Conservation (phyloP, 2,113 vertebrate genomes). For the Callaeas wilsoni region DNA sequence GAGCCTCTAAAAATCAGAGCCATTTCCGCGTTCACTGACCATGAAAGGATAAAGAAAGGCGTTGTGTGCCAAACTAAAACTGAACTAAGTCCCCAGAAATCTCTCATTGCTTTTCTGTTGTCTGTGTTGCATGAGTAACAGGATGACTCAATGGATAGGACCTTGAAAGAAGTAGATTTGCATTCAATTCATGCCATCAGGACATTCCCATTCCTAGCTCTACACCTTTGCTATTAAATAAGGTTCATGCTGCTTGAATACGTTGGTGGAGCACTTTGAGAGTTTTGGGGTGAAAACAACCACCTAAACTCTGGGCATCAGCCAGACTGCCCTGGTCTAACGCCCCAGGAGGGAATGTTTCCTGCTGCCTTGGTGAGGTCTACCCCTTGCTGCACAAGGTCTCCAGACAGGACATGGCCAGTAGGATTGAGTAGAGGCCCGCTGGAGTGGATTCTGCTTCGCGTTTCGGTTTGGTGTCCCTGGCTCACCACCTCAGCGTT, state of each 20-base stretch:
- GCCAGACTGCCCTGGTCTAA: not conserved
- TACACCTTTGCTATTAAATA: not conserved
- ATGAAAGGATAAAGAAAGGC: not conserved
- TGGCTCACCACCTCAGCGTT: not conserved
- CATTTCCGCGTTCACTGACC: not conserved
- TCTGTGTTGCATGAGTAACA: not conserved
- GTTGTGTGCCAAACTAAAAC: not conserved
- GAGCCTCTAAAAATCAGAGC: not conserved
- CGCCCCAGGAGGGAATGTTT: accelerated
- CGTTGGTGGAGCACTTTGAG: not conserved
- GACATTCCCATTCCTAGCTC: not conserved
- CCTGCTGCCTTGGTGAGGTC: accelerated
- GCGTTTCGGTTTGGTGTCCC: not conserved
- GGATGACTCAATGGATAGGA: not conserved
- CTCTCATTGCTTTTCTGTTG: not conserved
- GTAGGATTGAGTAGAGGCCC: not conserved
- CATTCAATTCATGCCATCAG: not conserved
- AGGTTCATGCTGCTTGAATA: not conserved
- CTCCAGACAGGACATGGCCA: not conserved
- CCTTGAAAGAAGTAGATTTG: not conserved
- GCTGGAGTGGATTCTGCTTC: not conserved
- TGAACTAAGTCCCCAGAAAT: not conserved
- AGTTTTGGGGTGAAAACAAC: not conserved
- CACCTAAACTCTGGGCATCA: not conserved
- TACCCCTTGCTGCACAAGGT: not conserved